Base-by-base conservation (phyloP, 1,140 invertebrate species). In the Battus philenor region DNA sequence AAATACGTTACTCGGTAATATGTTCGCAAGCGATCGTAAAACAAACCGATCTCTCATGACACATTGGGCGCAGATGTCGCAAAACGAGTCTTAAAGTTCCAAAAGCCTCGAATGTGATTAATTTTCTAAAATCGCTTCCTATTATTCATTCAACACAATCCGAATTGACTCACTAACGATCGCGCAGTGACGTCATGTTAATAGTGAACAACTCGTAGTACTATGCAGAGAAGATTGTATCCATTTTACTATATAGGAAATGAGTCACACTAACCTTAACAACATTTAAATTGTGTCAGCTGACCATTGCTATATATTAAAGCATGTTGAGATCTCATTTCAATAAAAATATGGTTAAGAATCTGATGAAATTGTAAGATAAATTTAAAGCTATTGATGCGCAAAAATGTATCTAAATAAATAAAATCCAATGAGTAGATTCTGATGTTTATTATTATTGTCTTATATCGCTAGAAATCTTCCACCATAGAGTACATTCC, bases 181-280 rank as follows among this genome's bases (percentile, higher is more conserved):
- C 53, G 48, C 50, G 61, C n/a, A 47, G 43, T 79, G 68, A 72
- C 75, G 72, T 68, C 65, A 68, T 50, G 44, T 17, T 44, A 49
- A 44, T 51, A 56, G 47, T 60, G 50, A 59, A 55, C 53, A 64
- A 38, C 27, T 41, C 50, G 47, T 50, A 59, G 60, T 59, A 58
- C 49, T 36, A 33, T 49, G 47, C 50, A n/a, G 46, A 34, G 9
- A 27, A 41, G 52, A 54, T 49, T 50, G 34, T 60, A 47, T 52
- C 50, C 36, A 47, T 34, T 29, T 10, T 9, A 44, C 29, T 39
- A 9, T 12, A n/a, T n/a, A n/a, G n/a, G 22, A 27, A 22, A 30
- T 66, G 63, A 64, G 33, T 69, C 67, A 67, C 2, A 3, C n/a
- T 8, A 9, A 41, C 38, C 26, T 41, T 41, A 27, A 27, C 36